Base-by-base conservation (phyloP, 2,113 vertebrate species). In the Felis chaus region DNA sequence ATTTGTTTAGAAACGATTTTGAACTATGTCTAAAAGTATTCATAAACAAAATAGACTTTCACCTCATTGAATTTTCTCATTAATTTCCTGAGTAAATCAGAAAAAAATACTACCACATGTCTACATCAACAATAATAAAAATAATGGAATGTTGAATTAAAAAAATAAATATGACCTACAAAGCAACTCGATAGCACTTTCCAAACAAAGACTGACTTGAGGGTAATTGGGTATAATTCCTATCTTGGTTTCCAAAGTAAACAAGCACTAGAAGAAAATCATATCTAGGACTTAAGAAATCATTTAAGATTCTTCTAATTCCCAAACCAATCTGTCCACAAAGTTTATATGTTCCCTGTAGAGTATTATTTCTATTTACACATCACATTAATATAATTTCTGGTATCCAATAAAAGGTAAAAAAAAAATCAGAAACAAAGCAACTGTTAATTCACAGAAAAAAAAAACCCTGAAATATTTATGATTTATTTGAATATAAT, bases 221-320 rank as follows among this genome's bases (percentile, higher is more conserved):
- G 9, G 66, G 92, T 45, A 45, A 45, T 45, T 79, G 27, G 4
- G 45, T 21, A 25, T 88, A 74, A 90, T 83, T 87, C 3, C 4
- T 90, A 27, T 31, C 25, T 95, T 92, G 45, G 21, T 96, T 88
- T 89, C 36, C 57, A 91, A 89, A 95, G 18, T 63, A 82, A 96
- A 16, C 12, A 96, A 93, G 5, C 27, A 61, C 4, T 9, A 57
- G 12, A 83, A 57, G 39, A 94, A 93, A 93, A 85, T 68, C 45
- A 96, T 15, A 93, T n/a, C 29, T 36, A 88, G 25, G 12, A 88
- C 4, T 23, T 68, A 78, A 76, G 23, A 91, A 82, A 81, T 39
- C 39, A 89, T 71, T 85, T 36, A 57, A 80, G 29, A 39, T 80
- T 95, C 13, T 87, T 94, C 29, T 33, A 69, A 74, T 3, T 55